These are phyloP conservation scores for Lordiphosa collinella DNA, from an alignment of 1,140 invertebrate genomes.

Conservation along the genomic window DNA sequence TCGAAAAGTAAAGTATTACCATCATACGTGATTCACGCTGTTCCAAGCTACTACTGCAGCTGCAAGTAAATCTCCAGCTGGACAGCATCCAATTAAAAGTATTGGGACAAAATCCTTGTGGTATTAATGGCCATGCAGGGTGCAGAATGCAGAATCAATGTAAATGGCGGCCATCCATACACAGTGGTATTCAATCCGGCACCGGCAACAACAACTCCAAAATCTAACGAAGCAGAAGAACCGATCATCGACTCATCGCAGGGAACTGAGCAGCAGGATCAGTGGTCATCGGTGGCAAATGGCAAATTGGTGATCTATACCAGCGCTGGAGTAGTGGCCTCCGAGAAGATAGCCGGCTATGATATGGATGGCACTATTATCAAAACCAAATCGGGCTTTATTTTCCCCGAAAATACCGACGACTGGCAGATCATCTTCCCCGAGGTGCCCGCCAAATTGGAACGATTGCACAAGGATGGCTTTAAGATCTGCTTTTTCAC, in stretches of 20 bases:
- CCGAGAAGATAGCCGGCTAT: conserved; percentile 90
- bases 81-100: conserved; percentile 82
- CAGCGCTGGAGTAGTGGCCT: conserved; percentile 81
- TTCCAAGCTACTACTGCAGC: conserved; percentile 85
- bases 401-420: conserved; percentile 90
- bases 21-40: conserved; percentile 86
- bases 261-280: conserved; percentile 5
- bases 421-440: conserved; percentile 93
- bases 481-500: conserved; percentile 96
- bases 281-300: conserved; percentile 81
- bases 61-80: conserved; percentile 43
- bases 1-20: conserved; percentile 80
- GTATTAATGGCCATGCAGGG: conserved; percentile 83
- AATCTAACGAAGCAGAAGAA: conserved; percentile 55
- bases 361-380: conserved; percentile 98
- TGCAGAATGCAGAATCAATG: conserved; percentile 81
- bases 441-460: conserved; percentile 86
- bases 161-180: conserved; percentile 83
- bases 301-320: conserved; percentile 86
- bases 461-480: conserved; percentile 84
- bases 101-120: conserved; percentile 84
- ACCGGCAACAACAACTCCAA: conserved; percentile 32
- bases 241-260: neutral
- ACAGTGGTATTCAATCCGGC: conserved; percentile 46
- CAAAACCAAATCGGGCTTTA: conserved; percentile 92